phyloP scores from a whole-genome alignment of 2,888 invertebrate genomes.

The Dynastes grantii region DNA sequence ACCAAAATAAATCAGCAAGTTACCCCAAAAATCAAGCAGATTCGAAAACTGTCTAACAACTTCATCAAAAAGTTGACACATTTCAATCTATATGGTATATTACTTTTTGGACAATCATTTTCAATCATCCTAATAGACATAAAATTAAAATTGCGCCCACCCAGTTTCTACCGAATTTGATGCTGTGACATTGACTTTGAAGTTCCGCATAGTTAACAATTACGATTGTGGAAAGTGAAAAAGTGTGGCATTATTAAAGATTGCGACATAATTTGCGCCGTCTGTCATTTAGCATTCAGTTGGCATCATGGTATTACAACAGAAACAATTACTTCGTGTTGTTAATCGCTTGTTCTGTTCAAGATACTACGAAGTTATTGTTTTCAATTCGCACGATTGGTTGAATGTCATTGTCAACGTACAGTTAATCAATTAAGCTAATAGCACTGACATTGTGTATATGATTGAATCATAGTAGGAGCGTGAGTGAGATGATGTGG shows the following conservation, averaged over 20 bases:
- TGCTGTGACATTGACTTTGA: constrained; percentile 3
- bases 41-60: too few species aligned
- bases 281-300: background rate
- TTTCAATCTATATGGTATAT: too few species aligned
- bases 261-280: background rate
- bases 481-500: too few species aligned
- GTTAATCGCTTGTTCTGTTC: background rate
- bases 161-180: too few species aligned
- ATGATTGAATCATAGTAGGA: background rate
- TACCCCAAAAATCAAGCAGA: too few species aligned
- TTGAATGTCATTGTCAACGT: constrained; percentile 33
- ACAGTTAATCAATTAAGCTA: constrained; percentile 16
- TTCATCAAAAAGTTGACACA: too few species aligned
- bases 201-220: background rate
- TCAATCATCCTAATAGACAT: too few species aligned
- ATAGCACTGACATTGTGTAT: background rate
- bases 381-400: constrained; percentile 6
- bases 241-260: background rate
- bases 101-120: too few species aligned
- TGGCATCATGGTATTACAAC: background rate
- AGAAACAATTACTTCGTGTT: background rate
- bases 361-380: background rate
- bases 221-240: background rate
- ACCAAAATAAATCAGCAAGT: too few species aligned
- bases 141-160: too few species aligned